Conservation (phyloP, 2,113 vertebrate genomes). For the Cinclus cinclus region DNA sequence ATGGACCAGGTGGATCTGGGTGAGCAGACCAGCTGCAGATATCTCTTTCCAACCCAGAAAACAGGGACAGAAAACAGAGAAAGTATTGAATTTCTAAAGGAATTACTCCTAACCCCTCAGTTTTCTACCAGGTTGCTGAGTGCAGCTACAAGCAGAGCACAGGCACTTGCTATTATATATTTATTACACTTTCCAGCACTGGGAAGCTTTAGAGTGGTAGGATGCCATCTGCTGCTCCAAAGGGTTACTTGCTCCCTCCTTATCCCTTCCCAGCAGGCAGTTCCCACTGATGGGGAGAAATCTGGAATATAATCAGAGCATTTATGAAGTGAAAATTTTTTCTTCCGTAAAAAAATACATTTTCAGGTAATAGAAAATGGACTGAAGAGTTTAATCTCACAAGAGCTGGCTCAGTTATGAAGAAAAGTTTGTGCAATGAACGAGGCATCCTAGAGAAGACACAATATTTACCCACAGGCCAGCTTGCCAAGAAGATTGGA, state of each 20-base stretch:
- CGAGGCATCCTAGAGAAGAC: neutral
- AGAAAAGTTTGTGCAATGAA: neutral
- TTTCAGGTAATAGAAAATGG: neutral
- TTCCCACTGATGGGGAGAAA: neutral
- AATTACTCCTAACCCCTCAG: neutral
- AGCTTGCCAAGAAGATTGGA: neutral
- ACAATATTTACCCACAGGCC: neutral
- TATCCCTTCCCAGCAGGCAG: neutral
- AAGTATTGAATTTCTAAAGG: neutral
- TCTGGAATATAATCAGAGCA: neutral
- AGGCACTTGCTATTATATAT: neutral
- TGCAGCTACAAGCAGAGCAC: neutral
- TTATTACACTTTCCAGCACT: neutral
- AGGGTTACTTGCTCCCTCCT: neutral
- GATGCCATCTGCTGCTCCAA: constrained; percentile 61
- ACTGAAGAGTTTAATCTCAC: neutral
- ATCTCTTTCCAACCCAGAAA: neutral
- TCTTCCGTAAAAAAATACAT: neutral
- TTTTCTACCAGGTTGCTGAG: neutral
- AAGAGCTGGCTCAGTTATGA: neutral
- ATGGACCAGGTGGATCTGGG: rapidly evolving
- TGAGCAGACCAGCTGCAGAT: neutral
- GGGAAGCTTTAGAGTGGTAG: constrained; percentile 17
- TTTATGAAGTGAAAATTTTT: neutral
- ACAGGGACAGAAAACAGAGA: neutral